phyloP scores from a whole-genome alignment of 2,888 invertebrate species.

The Drosophila robusta region DNA sequence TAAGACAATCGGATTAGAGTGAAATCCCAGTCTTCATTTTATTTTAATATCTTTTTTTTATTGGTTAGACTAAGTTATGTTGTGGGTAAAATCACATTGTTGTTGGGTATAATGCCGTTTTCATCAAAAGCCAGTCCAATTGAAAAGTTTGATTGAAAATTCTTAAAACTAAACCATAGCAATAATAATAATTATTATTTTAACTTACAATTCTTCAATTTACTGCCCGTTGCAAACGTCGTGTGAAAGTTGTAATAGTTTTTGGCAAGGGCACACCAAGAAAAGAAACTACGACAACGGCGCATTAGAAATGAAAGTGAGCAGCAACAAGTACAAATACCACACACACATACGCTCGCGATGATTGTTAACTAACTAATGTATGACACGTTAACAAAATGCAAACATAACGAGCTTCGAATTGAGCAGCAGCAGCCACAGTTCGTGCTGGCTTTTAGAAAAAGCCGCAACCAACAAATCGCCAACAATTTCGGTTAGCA shows the following conservation, averaged over 20 bases:
- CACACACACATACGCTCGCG: slow-evolving; percentile 25
- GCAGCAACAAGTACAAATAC: slow-evolving; percentile 73
- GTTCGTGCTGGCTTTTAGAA: slow-evolving; percentile 33
- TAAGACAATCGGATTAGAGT: no score
- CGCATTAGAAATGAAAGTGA: slow-evolving; percentile 76
- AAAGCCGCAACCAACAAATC: slow-evolving; percentile 45
- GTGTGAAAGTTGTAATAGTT: slow-evolving; percentile 47
- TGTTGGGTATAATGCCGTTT: no score
- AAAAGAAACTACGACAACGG: slow-evolving; percentile 67
- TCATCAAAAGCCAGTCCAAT: no score
- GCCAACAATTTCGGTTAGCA: slow-evolving; percentile 52
- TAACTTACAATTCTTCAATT: neutral
- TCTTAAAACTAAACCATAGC: no score
- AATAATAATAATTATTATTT: neutral
- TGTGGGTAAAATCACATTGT: no score
- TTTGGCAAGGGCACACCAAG: slow-evolving; percentile 36
- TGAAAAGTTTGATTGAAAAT: no score
- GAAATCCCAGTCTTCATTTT: no score
- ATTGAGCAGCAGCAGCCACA: slow-evolving; percentile 21
- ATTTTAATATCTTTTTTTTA: no score
- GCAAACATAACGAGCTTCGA: slow-evolving; percentile 56
- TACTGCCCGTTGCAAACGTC: slow-evolving; percentile 16
- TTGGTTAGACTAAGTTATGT: no score
- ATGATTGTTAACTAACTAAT: slow-evolving; percentile 71
- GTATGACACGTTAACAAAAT: slow-evolving; percentile 72